Conservation (phyloP, 2,888 invertebrate species). For the Perizoma flavofasciatum region DNA sequence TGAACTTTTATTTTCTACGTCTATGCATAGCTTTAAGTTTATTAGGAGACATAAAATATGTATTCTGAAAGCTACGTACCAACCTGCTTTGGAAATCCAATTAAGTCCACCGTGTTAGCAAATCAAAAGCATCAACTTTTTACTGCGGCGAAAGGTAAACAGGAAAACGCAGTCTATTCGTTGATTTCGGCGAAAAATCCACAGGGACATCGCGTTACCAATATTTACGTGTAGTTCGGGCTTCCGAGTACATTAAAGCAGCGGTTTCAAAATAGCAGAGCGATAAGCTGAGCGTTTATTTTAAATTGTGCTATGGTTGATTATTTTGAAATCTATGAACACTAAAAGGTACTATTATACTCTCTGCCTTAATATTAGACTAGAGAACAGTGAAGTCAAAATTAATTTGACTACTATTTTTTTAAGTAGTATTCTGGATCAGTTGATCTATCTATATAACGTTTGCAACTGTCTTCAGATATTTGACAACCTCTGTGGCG, state of each 20-base stretch:
- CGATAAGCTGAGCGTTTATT: constrained; percentile 6
- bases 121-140: constrained; percentile 28
- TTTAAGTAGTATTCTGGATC: too few relatives aligned
- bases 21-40: too few relatives aligned
- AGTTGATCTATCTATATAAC: too few relatives aligned
- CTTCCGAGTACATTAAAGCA: constrained; percentile 46
- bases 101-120: constrained; percentile 33
- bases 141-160: constrained; percentile 20
- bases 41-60: constrained; percentile 29
- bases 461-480: too few relatives aligned
- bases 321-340: too few relatives aligned
- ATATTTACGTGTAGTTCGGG: constrained; percentile 55
- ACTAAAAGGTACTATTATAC: too few relatives aligned
- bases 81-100: constrained; percentile 27
- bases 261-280: background rate
- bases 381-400: too few relatives aligned
- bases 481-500: background rate
- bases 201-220: constrained; percentile 44
- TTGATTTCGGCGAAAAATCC: constrained; percentile 42
- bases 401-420: too few relatives aligned
- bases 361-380: too few relatives aligned
- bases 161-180: constrained; percentile 29
- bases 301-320: too few relatives aligned
- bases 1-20: too few relatives aligned
- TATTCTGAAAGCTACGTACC: background rate